phyloP scores from a whole-genome alignment of 2,113 vertebrate species.

The Girardinichthys multiradiatus region DNA sequence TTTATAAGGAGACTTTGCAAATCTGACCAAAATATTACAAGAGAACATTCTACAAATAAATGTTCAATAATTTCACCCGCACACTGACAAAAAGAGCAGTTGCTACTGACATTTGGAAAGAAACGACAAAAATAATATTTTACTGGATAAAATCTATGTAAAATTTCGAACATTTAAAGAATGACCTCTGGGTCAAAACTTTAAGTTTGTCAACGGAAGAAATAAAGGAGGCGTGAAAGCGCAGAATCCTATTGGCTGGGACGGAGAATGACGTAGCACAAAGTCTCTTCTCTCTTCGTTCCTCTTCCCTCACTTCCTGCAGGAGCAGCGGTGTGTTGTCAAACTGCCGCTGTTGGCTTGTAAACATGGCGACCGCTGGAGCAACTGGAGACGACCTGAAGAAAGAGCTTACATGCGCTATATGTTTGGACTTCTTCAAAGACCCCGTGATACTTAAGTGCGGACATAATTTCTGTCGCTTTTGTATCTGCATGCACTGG shows the following conservation, averaged over 20 bases:
- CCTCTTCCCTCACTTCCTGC: constrained; percentile 43
- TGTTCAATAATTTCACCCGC: too few species aligned
- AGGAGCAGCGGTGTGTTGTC: constrained; percentile 13
- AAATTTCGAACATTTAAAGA: too few species aligned
- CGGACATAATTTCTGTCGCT: constrained; percentile 82
- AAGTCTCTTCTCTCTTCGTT: constrained; percentile 1
- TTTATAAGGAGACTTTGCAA: too few species aligned
- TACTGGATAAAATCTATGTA: too few species aligned
- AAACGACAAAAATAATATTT: too few species aligned
- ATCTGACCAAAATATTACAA: too few species aligned
- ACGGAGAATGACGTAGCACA: constrained; percentile 17
- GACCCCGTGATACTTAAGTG: constrained; percentile 83
- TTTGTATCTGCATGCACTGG: constrained; percentile 83
- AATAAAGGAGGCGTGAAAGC: background rate
- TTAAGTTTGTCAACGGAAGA: background rate
- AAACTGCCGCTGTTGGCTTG: constrained; percentile 11
- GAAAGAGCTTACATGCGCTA: constrained; percentile 81
- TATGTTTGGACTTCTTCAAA: constrained; percentile 81
- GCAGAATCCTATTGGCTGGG: constrained; percentile 47
- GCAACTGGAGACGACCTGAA: constrained; percentile 68
- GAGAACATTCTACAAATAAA: too few species aligned
- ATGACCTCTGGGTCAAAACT: background rate
- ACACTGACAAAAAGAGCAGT: too few species aligned
- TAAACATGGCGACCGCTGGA: constrained; percentile 77
- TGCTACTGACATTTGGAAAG: too few species aligned